These are phyloP conservation scores for Ischnus inquisitorius DNA, from an alignment of 2,888 invertebrate species.

Conservation along the genomic window DNA sequence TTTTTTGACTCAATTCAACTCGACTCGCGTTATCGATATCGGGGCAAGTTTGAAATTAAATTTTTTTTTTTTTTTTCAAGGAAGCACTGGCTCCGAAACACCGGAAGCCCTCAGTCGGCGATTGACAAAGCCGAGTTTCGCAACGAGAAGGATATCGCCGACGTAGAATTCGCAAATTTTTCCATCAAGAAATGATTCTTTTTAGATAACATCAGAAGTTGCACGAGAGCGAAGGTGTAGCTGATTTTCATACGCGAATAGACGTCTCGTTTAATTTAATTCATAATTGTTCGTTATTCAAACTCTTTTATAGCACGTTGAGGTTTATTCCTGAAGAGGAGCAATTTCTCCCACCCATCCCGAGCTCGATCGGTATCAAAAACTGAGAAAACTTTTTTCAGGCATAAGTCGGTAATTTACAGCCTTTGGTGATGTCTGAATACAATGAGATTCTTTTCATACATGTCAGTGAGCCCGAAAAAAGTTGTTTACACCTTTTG, in stretches of 20 bases:
- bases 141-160: constrained; percentile 87
- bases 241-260: neutral
- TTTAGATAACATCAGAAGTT: neutral
- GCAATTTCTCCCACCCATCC: too few species aligned
- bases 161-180: constrained; percentile 86
- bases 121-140: constrained; percentile 91
- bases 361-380: too few species aligned
- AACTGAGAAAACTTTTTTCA: too few species aligned
- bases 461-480: too few species aligned
- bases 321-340: too few species aligned
- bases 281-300: too few species aligned
- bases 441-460: too few species aligned
- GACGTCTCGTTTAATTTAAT: neutral
- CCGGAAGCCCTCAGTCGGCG: constrained; percentile 91
- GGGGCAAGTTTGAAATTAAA: neutral
- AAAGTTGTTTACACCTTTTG: too few species aligned
- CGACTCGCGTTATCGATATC: constrained; percentile 31
- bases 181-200: constrained; percentile 84
- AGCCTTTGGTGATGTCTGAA: too few species aligned
- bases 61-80: constrained; percentile 76
- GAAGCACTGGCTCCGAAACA: constrained; percentile 88
- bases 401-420: too few species aligned
- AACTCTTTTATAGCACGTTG: too few species aligned
- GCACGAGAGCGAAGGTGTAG: constrained; percentile 9
- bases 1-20: too few species aligned